These are phyloP conservation scores for Magallana angulata DNA, from an alignment of 1,140 invertebrate species.

Conservation along the genomic window DNA sequence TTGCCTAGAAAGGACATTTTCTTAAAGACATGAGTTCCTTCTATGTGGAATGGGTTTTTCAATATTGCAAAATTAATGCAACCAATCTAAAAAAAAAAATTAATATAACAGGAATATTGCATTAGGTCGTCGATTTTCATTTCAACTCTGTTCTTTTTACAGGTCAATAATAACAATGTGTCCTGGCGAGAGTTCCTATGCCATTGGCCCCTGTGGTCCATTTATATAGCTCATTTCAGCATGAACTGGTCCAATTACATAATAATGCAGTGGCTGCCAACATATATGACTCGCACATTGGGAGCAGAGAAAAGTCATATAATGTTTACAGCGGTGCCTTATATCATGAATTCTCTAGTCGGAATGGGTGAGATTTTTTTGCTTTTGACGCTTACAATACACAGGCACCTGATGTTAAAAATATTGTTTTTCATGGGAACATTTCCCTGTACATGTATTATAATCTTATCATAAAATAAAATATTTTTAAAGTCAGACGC, in stretches of 20 bases:
- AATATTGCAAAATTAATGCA: too few species aligned
- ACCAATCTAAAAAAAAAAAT: too few species aligned
- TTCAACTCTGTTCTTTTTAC: constrained; percentile 47
- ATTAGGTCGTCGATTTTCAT: constrained; percentile 37
- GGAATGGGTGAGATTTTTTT: constrained; percentile 84
- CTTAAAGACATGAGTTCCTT: too few species aligned
- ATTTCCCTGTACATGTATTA: too few species aligned
- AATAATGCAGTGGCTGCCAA: constrained; percentile 91
- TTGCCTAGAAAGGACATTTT: too few species aligned
- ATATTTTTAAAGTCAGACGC: too few species aligned
- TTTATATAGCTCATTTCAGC: constrained; percentile 89
- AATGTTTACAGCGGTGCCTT: constrained; percentile 89
- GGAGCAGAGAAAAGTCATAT: constrained; percentile 87
- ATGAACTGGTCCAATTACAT: constrained; percentile 93
- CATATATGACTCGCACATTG: constrained; percentile 86
- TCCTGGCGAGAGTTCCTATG: constrained; percentile 86
- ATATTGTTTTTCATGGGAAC: too few species aligned
- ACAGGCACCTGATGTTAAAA: too few species aligned
- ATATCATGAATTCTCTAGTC: constrained; percentile 87
- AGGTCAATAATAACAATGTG: constrained; percentile 82
- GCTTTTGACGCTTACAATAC: too few species aligned
- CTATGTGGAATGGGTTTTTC: too few species aligned
- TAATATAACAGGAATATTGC: too few species aligned
- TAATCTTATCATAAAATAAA: too few species aligned
- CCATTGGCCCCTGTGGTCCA: constrained; percentile 88